These are phyloP conservation scores for Catharus ustulatus DNA, from an alignment of 2,797 vertebrate genomes.

Conservation along the genomic window DNA sequence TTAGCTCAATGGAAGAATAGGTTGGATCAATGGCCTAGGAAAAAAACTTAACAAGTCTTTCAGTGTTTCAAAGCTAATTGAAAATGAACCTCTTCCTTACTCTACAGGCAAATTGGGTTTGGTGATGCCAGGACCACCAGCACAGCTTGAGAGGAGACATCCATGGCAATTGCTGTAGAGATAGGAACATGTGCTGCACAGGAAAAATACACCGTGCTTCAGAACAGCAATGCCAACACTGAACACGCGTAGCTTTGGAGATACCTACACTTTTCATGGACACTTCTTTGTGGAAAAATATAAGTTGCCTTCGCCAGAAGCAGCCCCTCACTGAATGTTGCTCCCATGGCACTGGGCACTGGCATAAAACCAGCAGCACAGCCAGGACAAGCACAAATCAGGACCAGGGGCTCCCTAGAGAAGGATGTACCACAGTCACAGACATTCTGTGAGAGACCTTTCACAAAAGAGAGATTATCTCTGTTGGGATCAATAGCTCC, in stretches of 20 bases:
- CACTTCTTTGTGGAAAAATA: not conserved
- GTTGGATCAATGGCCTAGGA: not conserved
- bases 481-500: not conserved
- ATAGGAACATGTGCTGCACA: fast-evolving
- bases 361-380: not conserved
- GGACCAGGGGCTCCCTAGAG: not conserved
- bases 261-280: not conserved
- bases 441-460: not conserved
- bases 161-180: not conserved
- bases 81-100: not conserved
- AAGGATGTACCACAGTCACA: not conserved
- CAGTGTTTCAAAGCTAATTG: not conserved
- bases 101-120: not conserved
- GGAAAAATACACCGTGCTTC: not conserved
- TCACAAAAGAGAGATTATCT: conserved; percentile 11
- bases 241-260: not conserved
- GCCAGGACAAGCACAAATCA: not conserved
- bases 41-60: not conserved
- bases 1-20: not conserved
- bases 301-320: not conserved
- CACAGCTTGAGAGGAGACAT: not conserved
- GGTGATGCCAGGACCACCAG: not conserved
- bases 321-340: not conserved
- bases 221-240: not conserved
- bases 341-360: not conserved